Base-by-base conservation (phyloP, 2,888 invertebrate species). In the Graphium colonna region DNA sequence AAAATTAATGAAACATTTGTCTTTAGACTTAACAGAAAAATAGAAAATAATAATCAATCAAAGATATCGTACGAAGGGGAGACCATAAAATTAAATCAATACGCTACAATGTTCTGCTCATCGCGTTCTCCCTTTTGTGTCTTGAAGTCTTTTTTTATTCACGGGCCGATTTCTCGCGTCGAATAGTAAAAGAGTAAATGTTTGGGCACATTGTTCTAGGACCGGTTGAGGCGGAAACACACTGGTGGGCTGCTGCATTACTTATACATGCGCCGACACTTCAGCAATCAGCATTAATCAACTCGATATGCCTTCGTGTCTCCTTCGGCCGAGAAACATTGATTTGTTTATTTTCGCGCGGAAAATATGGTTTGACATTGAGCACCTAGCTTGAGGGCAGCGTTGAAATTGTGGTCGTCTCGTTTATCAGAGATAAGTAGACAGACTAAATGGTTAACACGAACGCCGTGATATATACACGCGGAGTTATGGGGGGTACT, bases 271-370 rank as follows among this genome's bases (percentile, higher is more conserved):
- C 84, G 80, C 76, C 75, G 79, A 80, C 79, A 82, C 79, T 86
- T 84, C 82, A 85, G 86, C 85, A 88, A 89, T 88, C 86, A 88
- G 79, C 88, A 88, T 88, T 86, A 79, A 86, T 88, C 88, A 87
- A 79, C 80, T 75, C 75, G 76, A 81, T 82, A 78, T 80, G 80
- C 78, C 74, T 73, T 76, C 75, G 74, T 77, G 82, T 81, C 81
- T 78, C 73, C 65, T 69, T 71, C 71, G 76, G 73, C 73, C 72
- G 64, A 69, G 65, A 68, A 67, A 65, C 67, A 75, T 73, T 80
- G 81, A 84, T 81, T 86, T 85, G 82, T 83, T 81, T 82, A 80
- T 82, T 79, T 79, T 77, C 73, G 68, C 67, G 64, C 66, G 74
- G 75, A 78, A 79, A 78, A 79, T 78, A 77, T 68, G 67, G 66